Evolutionary conservation across 2,888 invertebrate genomes (phyloP).

Genomic region (Phymatocera aterrima): DNA sequence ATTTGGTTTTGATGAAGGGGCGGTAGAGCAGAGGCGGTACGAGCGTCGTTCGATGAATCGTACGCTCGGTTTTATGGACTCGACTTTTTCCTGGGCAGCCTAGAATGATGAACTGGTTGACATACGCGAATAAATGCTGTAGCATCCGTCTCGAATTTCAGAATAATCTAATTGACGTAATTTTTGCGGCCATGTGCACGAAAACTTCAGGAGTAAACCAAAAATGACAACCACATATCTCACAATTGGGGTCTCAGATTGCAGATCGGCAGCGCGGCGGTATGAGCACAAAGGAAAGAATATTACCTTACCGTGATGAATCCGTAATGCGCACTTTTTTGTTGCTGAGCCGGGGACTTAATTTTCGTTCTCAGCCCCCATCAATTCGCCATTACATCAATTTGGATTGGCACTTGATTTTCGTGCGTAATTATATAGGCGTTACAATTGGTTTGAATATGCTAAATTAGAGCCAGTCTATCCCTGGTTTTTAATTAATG

Average conservation of each 20-base stretch:
- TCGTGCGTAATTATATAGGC: background rate
- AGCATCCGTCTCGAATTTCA: background rate
- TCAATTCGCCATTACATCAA: background rate
- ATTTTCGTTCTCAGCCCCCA: background rate
- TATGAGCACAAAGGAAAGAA: background rate
- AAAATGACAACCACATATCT: background rate
- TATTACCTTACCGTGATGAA: background rate
- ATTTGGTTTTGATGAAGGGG: conserved; percentile 9
- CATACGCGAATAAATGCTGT: background rate
- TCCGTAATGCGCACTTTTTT: background rate
- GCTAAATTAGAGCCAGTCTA: background rate
- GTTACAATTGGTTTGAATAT: background rate
- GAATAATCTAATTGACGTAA: background rate
- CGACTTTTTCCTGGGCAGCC: background rate
- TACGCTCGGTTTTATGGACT: background rate
- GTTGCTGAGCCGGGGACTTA: background rate
- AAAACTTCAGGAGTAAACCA: background rate
- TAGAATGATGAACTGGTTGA: background rate
- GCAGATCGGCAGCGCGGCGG: background rate
- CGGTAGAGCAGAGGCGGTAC: background rate
- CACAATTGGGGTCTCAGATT: background rate
- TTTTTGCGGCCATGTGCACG: background rate
- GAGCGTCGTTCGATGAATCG: background rate
- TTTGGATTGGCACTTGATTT: background rate
- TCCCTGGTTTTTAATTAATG: background rate